phyloP scores from a whole-genome alignment of 2,888 invertebrate species.

The Oxytorus armatus region DNA sequence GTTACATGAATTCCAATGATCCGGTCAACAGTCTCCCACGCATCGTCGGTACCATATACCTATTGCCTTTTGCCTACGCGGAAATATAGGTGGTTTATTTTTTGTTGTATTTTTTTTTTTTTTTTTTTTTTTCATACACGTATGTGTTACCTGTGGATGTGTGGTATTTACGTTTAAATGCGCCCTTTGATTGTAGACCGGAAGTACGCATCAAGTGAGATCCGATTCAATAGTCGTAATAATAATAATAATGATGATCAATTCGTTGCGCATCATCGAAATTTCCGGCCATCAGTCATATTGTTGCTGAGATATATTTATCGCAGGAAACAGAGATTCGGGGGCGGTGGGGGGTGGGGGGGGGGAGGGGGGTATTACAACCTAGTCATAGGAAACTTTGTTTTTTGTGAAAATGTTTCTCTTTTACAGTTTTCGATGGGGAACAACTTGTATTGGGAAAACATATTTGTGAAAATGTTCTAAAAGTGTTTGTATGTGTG shows the following conservation, averaged over 20 bases:
- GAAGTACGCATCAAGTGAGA: conserved; percentile 67
- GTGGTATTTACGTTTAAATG: conserved; percentile 35
- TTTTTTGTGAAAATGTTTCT: too few species aligned
- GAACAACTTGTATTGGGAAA: too few species aligned
- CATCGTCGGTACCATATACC: conserved; percentile 43
- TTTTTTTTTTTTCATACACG: not conserved
- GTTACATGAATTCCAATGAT: conserved; percentile 72
- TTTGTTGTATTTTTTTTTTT: conserved; percentile 5
- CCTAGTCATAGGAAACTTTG: too few species aligned
- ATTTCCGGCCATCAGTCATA: conserved; percentile 59
- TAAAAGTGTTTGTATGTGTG: too few species aligned
- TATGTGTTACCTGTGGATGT: conserved; percentile 1
- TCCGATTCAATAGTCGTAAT: conserved; percentile 61
- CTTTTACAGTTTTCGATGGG: too few species aligned
- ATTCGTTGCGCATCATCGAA: conserved; percentile 60
- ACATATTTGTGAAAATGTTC: too few species aligned
- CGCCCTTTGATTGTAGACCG: conserved; percentile 63
- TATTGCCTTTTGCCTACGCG: conserved; percentile 56
- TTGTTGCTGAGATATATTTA: not conserved
- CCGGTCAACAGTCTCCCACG: conserved; percentile 73
- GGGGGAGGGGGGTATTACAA: too few species aligned
- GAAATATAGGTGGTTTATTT: too few species aligned
- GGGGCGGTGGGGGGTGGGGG: too few species aligned
- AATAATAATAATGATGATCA: conserved; percentile 25
- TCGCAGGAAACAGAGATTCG: not conserved